phyloP scores from a whole-genome alignment of 64 coral and sea anemone genomes.

The Porites australiensis region DNA sequence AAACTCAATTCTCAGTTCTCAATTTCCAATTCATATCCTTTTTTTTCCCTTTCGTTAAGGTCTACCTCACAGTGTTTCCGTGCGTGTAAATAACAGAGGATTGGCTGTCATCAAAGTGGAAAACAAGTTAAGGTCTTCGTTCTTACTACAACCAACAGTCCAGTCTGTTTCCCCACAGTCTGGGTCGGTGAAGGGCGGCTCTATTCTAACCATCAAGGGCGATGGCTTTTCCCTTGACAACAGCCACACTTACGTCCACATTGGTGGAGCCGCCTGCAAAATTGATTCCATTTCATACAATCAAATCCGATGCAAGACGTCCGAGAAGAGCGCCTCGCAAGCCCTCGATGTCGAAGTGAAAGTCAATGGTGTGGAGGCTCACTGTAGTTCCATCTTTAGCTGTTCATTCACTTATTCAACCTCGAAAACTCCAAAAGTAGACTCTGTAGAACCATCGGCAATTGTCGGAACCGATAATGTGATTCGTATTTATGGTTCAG shows the following conservation, averaged over 20 bases:
- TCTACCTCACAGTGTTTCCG: conserved; percentile 39
- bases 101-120: conserved; percentile 38
- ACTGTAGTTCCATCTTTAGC: conserved; percentile 46
- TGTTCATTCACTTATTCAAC: conserved; percentile 63
- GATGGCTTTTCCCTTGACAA: conserved; percentile 34
- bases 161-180: conserved; percentile 39
- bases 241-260: conserved; percentile 3
- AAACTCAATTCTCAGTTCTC: no score
- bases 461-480: conserved; percentile 46
- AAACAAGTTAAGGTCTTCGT: neutral
- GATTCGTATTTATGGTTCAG: conserved; percentile 68
- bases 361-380: conserved; percentile 39
- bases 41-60: neutral
- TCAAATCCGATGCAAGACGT: conserved; percentile 48
- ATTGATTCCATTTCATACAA: neutral
- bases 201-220: conserved; percentile 52
- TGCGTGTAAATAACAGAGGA: conserved; percentile 66
- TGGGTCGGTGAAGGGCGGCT: conserved; percentile 52
- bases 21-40: neutral
- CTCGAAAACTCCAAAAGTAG: conserved; percentile 51
- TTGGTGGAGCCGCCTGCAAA: conserved; percentile 39
- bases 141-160: conserved; percentile 51
- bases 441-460: conserved; percentile 55
- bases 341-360: conserved; percentile 14
- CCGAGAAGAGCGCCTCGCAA: neutral